Conservation (phyloP, 2,113 vertebrate species). For the Entomyzon cyanotis region DNA sequence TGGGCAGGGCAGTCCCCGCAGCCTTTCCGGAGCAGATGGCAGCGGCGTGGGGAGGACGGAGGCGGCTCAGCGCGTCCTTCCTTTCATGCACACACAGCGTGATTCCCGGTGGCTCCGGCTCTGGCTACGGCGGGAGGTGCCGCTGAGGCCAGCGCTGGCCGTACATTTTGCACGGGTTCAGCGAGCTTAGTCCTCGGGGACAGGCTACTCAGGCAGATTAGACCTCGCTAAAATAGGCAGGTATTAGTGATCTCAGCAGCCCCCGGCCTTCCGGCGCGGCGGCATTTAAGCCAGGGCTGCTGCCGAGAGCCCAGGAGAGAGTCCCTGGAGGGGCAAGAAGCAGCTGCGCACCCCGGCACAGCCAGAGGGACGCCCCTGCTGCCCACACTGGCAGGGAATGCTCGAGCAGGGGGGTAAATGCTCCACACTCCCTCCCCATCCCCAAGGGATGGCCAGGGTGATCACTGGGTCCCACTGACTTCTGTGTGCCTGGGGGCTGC, state of each 20-base stretch:
- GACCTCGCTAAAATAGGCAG: constrained; percentile 65
- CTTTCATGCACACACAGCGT: constrained; percentile 30
- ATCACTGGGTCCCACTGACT: neutral
- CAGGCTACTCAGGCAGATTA: constrained; percentile 68
- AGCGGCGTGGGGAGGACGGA: neutral
- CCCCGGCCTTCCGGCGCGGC: neutral
- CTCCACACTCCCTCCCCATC: too few species aligned
- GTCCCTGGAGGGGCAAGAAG: neutral
- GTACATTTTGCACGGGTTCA: constrained; percentile 45
- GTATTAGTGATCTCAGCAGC: constrained; percentile 65
- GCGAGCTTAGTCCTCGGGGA: constrained; percentile 57
- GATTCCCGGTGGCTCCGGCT: neutral
- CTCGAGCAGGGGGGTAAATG: neutral
- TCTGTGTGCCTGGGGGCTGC: neutral
- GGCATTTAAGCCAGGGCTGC: neutral
- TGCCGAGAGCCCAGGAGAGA: neutral
- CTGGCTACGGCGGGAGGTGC: neutral
- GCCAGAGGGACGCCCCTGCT: neutral
- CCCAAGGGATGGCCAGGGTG: too few species aligned
- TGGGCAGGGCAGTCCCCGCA: neutral
- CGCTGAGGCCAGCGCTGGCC: neutral
- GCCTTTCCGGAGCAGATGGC: constrained; percentile 58
- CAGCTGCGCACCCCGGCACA: rapidly evolving
- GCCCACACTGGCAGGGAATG: too few species aligned
- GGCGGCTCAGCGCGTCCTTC: constrained; percentile 11